A percentile compares a stretch with the other conserved stretches of the same genome.
Conservation (phyloP, 2,113 vertebrate species). For the Notothenia coriiceps region DNA sequence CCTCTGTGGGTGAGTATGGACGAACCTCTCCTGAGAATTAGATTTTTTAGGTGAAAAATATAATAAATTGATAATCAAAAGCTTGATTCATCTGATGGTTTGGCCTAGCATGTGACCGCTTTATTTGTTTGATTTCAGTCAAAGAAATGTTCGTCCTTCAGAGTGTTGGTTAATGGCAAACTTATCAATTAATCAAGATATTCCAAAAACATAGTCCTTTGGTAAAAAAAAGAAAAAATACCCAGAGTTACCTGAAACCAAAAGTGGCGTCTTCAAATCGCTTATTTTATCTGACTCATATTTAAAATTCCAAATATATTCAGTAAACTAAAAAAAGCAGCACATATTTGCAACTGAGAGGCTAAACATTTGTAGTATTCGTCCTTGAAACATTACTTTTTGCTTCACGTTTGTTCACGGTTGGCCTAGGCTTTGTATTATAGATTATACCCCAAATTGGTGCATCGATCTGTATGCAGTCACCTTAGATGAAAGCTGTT, state of each 20-base stretch:
- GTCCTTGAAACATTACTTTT: not conserved
- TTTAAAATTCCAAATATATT: not conserved
- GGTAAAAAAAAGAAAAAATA: too few species aligned
- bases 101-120: not conserved
- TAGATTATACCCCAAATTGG: not conserved
- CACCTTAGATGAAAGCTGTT: slow-evolving; percentile 18
- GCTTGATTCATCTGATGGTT: not conserved
- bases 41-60: too few species aligned
- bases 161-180: not conserved
- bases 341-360: not conserved
- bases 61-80: not conserved
- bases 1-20: too few species aligned
- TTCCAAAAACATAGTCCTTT: not conserved
- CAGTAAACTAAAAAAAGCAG: not conserved
- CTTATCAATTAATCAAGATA: not conserved
- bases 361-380: not conserved
- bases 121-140: not conserved
- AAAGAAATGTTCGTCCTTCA: not conserved
- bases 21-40: too few species aligned
- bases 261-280: not conserved
- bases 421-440: slow-evolving; percentile 14
- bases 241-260: not conserved
- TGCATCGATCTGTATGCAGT: slow-evolving; percentile 28
- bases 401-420: not conserved
- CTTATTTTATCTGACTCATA: not conserved